Evolutionary conservation across 2,888 invertebrate species (phyloP).

Genomic region (Didymodactylos carnosus): DNA sequence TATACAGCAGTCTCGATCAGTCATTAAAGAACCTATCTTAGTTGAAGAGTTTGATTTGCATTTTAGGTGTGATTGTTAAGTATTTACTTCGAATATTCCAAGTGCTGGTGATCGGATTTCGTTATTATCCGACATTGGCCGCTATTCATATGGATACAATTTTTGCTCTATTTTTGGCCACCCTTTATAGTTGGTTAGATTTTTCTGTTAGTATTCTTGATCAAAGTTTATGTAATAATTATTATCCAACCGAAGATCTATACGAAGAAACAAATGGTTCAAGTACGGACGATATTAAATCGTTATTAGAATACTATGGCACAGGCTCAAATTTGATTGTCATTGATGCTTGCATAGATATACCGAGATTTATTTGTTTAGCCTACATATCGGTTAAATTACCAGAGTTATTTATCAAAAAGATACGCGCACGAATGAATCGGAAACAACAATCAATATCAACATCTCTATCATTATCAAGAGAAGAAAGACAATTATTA

Average conservation of each 20-base stretch:
- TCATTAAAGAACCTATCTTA: no score
- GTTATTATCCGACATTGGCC: background rate
- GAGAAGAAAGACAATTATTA: background rate
- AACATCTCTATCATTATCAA: background rate
- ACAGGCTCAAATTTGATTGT: background rate
- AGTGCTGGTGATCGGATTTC: background rate
- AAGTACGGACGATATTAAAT: background rate
- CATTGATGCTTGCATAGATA: background rate
- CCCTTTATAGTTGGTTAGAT: background rate
- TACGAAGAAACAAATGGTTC: background rate
- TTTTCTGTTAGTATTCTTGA: background rate
- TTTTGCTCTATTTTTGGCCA: background rate
- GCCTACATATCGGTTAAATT: background rate
- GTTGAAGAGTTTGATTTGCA: background rate
- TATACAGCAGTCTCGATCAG: no score
- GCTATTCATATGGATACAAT: background rate
- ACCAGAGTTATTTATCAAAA: background rate
- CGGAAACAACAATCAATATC: background rate
- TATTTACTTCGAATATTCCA: background rate
- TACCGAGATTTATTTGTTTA: background rate
- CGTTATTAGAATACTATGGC: background rate
- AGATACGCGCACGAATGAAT: background rate
- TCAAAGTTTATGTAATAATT: background rate
- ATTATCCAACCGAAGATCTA: background rate
- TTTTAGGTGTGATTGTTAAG: background rate